Percentiles rank a stretch among this genome's conserved stretches.
Conservation (phyloP, 1,140 invertebrate species). For the Aphis gossypii region DNA sequence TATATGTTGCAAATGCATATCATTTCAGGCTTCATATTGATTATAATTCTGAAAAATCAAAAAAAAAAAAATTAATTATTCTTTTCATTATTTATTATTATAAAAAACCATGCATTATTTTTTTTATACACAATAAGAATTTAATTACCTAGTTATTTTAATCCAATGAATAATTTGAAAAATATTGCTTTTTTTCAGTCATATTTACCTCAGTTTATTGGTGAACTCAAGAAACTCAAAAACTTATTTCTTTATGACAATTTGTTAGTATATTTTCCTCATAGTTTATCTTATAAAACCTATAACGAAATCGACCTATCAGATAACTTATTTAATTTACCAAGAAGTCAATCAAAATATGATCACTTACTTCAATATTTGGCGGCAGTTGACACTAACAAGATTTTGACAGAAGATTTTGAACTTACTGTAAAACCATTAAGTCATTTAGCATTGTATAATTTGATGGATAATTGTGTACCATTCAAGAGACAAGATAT, state of each 20-base stretch:
- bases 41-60: not conserved
- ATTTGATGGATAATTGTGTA: not conserved
- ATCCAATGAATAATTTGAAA: not conserved
- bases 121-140: not conserved
- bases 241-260: not conserved
- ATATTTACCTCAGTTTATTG: not conserved
- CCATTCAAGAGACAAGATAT: not conserved
- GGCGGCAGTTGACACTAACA: not conserved
- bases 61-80: not conserved
- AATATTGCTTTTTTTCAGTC: not conserved
- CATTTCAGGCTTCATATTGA: not conserved
- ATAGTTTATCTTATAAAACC: not conserved
- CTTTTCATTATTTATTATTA: not conserved
- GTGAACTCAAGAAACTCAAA: not conserved
- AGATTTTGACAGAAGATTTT: not conserved
- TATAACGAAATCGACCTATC: not conserved
- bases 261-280: not conserved
- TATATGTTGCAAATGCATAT: not conserved
- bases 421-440: not conserved
- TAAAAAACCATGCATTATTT: not conserved
- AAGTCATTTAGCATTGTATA: not conserved
- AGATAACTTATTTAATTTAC: not conserved
- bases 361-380: not conserved
- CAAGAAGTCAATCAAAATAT: not conserved
- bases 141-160: not conserved